Conservation (phyloP, 2,888 invertebrate species). For the Anagyrus pseudococci region DNA sequence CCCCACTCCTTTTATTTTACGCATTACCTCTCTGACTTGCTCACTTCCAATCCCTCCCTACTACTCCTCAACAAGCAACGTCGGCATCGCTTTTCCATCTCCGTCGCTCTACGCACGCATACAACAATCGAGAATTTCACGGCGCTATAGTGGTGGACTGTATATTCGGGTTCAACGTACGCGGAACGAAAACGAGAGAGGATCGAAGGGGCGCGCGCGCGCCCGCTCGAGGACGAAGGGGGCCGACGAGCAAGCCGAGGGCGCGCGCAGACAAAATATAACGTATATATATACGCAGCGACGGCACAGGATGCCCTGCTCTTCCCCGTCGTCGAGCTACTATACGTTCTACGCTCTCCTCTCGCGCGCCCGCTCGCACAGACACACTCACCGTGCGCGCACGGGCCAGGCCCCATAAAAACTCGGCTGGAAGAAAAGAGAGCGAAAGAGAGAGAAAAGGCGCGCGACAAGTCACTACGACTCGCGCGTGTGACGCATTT, state of each 20-base stretch:
- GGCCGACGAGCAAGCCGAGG: background rate
- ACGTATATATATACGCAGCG: background rate
- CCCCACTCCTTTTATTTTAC: background rate
- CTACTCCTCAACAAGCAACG: background rate
- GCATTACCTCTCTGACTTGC: background rate
- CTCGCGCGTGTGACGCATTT: no score
- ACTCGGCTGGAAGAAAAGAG: background rate
- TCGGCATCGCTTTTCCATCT: background rate
- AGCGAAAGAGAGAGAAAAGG: background rate
- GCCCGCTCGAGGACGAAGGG: background rate
- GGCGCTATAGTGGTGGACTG: conserved; percentile 8
- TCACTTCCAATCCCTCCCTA: conserved; percentile 14
- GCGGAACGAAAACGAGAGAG: conserved; percentile 15
- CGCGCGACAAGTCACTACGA: background rate
- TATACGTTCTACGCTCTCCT: background rate
- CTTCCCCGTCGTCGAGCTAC: no score
- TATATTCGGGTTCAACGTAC: conserved; percentile 29
- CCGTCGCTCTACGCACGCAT: conserved; percentile 17
- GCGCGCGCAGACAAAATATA: background rate
- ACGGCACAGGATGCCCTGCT: background rate
- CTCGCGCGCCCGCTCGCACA: background rate
- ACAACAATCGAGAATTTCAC: conserved; percentile 29
- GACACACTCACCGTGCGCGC: background rate
- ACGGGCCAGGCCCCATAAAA: background rate
- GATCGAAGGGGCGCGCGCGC: conserved; percentile 3